These are phyloP conservation scores for Doryteuthis pealeii DNA, from an alignment of 1,140 invertebrate genomes.

Conservation along the genomic window DNA sequence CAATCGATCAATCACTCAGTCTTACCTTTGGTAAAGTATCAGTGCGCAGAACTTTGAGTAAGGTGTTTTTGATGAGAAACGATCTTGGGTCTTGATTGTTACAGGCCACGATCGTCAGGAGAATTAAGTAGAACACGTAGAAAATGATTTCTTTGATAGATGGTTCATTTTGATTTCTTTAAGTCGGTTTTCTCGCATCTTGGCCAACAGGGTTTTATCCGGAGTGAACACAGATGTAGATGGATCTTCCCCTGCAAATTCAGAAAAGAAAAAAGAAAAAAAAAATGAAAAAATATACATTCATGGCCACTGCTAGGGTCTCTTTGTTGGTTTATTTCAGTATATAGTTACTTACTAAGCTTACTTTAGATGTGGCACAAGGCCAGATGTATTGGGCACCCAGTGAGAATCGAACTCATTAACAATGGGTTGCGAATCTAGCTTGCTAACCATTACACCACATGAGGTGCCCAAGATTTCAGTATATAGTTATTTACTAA, in stretches of 20 bases:
- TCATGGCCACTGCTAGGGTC: no score
- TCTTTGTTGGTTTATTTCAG: no score
- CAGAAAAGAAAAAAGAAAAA: slow-evolving; percentile 11
- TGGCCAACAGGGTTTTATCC: slow-evolving; percentile 20
- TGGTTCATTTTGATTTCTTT: slow-evolving; percentile 34
- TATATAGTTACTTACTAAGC: no score
- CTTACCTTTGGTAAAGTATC: slow-evolving; percentile 21
- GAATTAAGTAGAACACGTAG: slow-evolving; percentile 54
- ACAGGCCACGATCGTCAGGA: slow-evolving; percentile 53
- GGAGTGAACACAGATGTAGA: slow-evolving; percentile 24
- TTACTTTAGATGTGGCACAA: no score
- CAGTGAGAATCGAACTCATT: no score
- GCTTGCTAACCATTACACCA: no score
- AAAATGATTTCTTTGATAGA: slow-evolving; percentile 49
- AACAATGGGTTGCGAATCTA: no score
- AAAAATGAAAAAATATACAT: slow-evolving; percentile 16
- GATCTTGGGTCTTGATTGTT: slow-evolving; percentile 53
- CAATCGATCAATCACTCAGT: no score
- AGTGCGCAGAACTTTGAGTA: slow-evolving; percentile 23
- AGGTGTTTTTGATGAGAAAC: slow-evolving; percentile 33
- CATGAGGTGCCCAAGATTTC: no score
- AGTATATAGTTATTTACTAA: no score
- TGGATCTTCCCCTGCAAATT: slow-evolving; percentile 23
- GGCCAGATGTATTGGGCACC: no score
- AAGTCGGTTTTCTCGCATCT: slow-evolving; percentile 28